Conservation (phyloP, 2,797 vertebrate species). For the Malacoraja senta region DNA sequence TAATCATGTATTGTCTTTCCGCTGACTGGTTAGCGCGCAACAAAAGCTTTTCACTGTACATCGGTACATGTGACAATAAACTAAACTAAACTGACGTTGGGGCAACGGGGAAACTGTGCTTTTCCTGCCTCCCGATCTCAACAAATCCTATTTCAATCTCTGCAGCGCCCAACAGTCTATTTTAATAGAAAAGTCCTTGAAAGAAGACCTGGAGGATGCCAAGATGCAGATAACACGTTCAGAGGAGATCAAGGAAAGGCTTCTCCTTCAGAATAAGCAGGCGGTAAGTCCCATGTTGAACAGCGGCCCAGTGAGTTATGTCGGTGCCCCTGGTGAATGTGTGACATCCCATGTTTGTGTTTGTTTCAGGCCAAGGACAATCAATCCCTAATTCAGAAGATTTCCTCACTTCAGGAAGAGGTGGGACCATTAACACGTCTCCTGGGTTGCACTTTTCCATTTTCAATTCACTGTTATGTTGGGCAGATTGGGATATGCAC, state of each 20-base stretch:
- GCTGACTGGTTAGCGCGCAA: too few relatives aligned
- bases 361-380: conserved; percentile 74
- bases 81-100: too few relatives aligned
- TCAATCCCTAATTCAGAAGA: conserved; percentile 67
- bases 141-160: conserved; percentile 35
- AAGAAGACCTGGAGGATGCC: conserved; percentile 84
- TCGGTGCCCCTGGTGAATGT: not conserved
- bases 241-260: conserved; percentile 65
- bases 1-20: too few relatives aligned
- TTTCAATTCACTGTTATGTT: not conserved
- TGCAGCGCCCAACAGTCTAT: conserved; percentile 70
- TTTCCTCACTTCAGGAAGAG: conserved; percentile 77
- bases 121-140: too few relatives aligned
- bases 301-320: not conserved
- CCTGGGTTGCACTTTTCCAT: not conserved
- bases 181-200: conserved; percentile 69
- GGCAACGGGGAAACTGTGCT: too few relatives aligned
- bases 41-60: too few relatives aligned
- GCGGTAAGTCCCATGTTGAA: conserved; percentile 57
- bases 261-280: conserved; percentile 64
- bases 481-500: not conserved
- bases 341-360: not conserved
- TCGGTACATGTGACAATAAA: too few relatives aligned
- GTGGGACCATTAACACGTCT: conserved; percentile 50
- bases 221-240: conserved; percentile 64